These are phyloP conservation scores for Drosophila ohnishii DNA, from an alignment of 1,140 invertebrate genomes.

Conservation along the genomic window DNA sequence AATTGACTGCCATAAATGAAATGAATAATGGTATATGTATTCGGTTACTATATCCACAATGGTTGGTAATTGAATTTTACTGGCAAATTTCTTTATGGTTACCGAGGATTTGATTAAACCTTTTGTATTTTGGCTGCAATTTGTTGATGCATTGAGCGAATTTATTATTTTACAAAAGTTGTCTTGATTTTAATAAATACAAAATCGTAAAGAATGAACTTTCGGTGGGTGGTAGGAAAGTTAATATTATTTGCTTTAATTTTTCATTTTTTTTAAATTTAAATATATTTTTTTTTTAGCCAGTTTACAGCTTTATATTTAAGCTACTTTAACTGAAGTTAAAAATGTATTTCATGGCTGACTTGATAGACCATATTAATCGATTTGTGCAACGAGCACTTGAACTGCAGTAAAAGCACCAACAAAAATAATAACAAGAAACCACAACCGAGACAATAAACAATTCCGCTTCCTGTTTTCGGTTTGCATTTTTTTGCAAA, in stretches of 20 bases:
- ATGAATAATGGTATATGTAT: conserved; percentile 12
- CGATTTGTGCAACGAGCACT: conserved; percentile 37
- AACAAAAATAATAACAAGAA: conserved; percentile 14
- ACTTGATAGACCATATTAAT: conserved; percentile 23
- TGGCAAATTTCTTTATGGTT: not conserved
- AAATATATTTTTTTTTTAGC: not conserved
- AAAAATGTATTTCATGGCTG: conserved; percentile 16
- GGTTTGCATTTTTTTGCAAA: conserved; percentile 36
- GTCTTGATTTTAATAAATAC: not conserved
- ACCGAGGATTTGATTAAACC: not conserved
- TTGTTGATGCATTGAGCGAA: not conserved
- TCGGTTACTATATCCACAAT: conserved; percentile 14
- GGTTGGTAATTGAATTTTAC: not conserved
- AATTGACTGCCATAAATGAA: conserved; percentile 35
- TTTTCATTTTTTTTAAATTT: not conserved
- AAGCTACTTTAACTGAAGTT: conserved; percentile 3
- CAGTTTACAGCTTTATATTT: not conserved
- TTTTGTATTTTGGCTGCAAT: not conserved
- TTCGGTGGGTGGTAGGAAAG: no score
- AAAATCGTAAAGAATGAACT: not conserved
- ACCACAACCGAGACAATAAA: conserved; percentile 49
- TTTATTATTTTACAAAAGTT: conserved; percentile 3
- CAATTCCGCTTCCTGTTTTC: conserved; percentile 44
- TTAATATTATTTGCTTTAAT: not conserved
- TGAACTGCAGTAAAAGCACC: conserved; percentile 5